phyloP scores from a whole-genome alignment of 2,888 invertebrate genomes.

The Metalampra italica region DNA sequence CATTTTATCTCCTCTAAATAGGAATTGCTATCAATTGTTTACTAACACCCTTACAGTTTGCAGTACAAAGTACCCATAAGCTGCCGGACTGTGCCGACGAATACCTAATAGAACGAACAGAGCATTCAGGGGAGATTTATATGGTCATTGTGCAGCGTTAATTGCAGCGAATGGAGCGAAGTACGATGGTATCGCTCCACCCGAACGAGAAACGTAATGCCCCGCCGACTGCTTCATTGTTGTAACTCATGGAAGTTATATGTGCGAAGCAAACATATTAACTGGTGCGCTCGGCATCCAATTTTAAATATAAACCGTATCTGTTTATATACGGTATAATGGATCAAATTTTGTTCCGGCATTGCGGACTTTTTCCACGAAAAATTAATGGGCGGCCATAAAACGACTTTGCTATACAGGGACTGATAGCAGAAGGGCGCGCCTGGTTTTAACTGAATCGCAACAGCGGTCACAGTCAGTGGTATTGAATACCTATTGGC shows the following conservation, averaged over 20 bases:
- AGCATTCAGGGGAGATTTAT: constrained; percentile 70
- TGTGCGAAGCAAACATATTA: constrained; percentile 35
- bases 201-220: constrained; percentile 61
- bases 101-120: constrained; percentile 52
- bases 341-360: constrained; percentile 31
- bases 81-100: constrained; percentile 35
- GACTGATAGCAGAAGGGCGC: constrained; percentile 36
- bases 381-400: constrained; percentile 35
- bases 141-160: constrained; percentile 73
- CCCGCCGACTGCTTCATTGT: constrained; percentile 34
- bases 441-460: constrained; percentile 39
- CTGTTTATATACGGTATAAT: constrained; percentile 29
- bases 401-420: constrained; percentile 30
- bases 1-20: constrained; percentile 28
- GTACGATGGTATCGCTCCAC: constrained; percentile 64
- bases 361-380: constrained; percentile 23
- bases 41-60: constrained; percentile 8
- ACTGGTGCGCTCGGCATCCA: constrained; percentile 20
- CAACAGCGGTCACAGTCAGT: constrained; percentile 38
- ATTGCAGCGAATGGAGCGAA: constrained; percentile 70
- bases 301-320: constrained; percentile 30
- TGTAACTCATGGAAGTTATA: constrained; percentile 40
- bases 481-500: constrained; percentile 65
- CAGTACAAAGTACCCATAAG: constrained; percentile 26
- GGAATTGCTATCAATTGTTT: constrained; percentile 8